Evolutionary conservation across 1,140 invertebrate species (phyloP), one percentile per base, ranked within the genome.

Genomic region (Gryllus bimaculatus): DNA sequence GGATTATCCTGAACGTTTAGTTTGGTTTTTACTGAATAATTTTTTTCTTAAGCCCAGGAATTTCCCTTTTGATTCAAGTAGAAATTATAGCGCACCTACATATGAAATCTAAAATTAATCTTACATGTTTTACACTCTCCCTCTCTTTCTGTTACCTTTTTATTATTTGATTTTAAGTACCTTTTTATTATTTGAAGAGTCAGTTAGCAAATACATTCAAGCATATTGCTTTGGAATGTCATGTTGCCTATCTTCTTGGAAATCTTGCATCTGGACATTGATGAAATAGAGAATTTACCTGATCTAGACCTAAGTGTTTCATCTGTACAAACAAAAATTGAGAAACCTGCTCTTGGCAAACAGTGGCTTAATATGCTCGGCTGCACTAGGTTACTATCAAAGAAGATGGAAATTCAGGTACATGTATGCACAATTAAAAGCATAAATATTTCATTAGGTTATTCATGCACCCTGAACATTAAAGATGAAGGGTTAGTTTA

Each of bases 261-360:
- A 92, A 92, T 83, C 85, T 90, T 78, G 80, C 80, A n/a, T 83
- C 90, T 79, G 90, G 87, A 77, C 85, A 86, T 79, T 89, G 83
- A 85, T 75, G 86, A 90, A 80, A 82, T 85, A 49, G 86, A 86
- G 81, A 13, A 66, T 18, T 1, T 47, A 66, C n/a, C 47, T 49
- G 49, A 76, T 39, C 10, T 8, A 6, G 15, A 26, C 6, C 26
- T 39, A 39, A 39, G 1, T 39, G 26, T 13, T 77, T 47, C 20
- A 26, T 48, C 18, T 49, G 10, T 73, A 20, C 8, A n/a, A 18
- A 7, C 76, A 76, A 8, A 47, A 80, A 39, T 78, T 8, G 7
- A 84, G 8, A 84, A 82, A 77, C 85, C 87, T 8, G 80, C 83
- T 20, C 81, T 88, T 20, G 87, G 87, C 66, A 86, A 85, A 81